Evolutionary conservation across 2,113 vertebrate species (phyloP).

Genomic region (Fregata magnificens): DNA sequence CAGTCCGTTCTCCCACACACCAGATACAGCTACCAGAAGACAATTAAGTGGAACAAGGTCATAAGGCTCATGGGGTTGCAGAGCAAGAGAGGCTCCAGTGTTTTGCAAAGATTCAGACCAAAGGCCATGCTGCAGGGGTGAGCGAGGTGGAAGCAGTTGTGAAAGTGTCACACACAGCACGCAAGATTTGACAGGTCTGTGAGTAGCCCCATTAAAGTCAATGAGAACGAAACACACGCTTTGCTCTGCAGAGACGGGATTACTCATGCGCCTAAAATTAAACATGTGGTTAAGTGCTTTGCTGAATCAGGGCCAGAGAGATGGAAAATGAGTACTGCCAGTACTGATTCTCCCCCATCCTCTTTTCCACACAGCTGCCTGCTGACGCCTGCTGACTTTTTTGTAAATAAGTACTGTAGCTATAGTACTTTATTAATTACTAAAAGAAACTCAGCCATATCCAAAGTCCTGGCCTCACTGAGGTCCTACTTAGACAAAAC

Average conservation of each 20-base stretch:
- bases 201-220: conserved; percentile 28
- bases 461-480: neutral
- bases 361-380: conserved; percentile 58
- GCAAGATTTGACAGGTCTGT: neutral
- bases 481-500: neutral
- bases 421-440: conserved; percentile 33
- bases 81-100: neutral
- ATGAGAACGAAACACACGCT: neutral
- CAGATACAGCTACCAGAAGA: neutral
- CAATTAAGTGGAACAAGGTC: neutral
- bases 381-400: conserved; percentile 46
- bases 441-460: neutral
- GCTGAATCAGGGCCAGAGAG: conserved; percentile 58
- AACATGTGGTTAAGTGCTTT: conserved; percentile 68
- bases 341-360: conserved; percentile 42
- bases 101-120: neutral
- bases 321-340: conserved; percentile 55
- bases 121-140: neutral
- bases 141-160: neutral
- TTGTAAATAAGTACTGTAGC: conserved; percentile 20
- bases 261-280: conserved; percentile 65
- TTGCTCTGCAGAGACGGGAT: conserved; percentile 47
- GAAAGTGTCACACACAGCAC: neutral
- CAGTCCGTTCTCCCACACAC: neutral
- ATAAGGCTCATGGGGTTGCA: neutral